These are phyloP conservation scores for Ahaetulla prasina DNA, from an alignment of 2,113 vertebrate genomes.

Conservation along the genomic window DNA sequence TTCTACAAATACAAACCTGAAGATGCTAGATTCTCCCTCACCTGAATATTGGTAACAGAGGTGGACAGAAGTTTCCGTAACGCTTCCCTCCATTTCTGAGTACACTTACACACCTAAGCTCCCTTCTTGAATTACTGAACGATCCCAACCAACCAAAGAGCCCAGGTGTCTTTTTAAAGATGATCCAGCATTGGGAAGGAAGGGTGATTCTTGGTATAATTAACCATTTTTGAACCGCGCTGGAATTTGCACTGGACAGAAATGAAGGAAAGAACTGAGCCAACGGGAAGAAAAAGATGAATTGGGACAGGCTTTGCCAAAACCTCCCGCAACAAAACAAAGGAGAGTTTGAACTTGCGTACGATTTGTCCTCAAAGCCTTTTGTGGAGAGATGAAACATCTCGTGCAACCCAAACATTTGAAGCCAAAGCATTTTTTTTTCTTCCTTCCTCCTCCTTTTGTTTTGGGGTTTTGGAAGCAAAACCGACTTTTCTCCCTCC, in stretches of 20 bases:
- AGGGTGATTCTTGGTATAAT: background rate
- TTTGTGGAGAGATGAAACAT: background rate
- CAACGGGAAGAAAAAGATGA: background rate
- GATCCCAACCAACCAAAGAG: background rate
- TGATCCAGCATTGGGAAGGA: background rate
- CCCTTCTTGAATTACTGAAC: background rate
- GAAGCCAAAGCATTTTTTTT: background rate
- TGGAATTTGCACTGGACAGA: background rate
- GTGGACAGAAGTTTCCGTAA: background rate
- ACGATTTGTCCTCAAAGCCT: background rate
- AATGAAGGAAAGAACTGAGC: background rate
- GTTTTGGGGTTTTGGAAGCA: conserved; percentile 3
- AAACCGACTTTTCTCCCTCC: conserved; percentile 23
- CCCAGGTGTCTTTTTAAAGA: background rate
- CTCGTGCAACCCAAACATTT: background rate
- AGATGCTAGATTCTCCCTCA: no score
- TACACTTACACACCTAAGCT: background rate
- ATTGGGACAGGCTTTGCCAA: background rate
- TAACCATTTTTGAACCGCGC: background rate
- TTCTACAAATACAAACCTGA: background rate
- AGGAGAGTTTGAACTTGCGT: background rate
- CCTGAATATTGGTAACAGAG: background rate
- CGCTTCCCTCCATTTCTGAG: background rate
- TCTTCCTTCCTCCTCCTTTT: background rate
- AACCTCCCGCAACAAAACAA: background rate